Evolutionary conservation across 2,888 invertebrate genomes (phyloP).

Genomic region (Globia sparganii): DNA sequence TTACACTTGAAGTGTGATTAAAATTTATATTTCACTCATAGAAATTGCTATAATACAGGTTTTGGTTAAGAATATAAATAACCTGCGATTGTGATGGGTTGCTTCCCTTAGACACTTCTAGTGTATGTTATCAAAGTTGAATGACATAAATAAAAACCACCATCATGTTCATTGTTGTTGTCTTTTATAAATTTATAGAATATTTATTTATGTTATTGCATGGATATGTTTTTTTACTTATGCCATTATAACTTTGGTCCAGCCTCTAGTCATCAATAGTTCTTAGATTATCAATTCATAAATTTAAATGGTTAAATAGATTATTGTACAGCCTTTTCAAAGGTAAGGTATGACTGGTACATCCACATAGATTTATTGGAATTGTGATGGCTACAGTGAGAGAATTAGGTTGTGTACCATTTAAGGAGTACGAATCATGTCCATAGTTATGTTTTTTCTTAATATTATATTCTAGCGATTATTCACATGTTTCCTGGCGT

Average conservation of each 20-base stretch:
- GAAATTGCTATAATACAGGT: constrained; percentile 54
- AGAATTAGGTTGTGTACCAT: constrained; percentile 32
- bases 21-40: constrained; percentile 66
- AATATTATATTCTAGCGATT: constrained; percentile 77
- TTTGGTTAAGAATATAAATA: constrained; percentile 29
- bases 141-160: constrained; percentile 44
- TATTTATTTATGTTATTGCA: constrained; percentile 1
- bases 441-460: constrained; percentile 51
- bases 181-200: neutral
- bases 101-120: constrained; percentile 17
- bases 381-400: constrained; percentile 26
- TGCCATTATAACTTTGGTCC: constrained; percentile 44
- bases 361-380: constrained; percentile 10
- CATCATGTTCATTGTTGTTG: neutral
- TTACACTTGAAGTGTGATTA: constrained; percentile 71
- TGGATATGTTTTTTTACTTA: constrained; percentile 31
- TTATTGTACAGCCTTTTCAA: constrained; percentile 16
- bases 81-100: constrained; percentile 18
- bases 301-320: constrained; percentile 4
- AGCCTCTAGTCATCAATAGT: constrained; percentile 9
- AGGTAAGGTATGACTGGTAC: constrained; percentile 1
- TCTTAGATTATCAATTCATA: constrained; percentile 19
- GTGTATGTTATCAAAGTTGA: constrained; percentile 19
- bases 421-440: constrained; percentile 41
- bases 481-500: constrained; percentile 79